These are phyloP conservation scores for Dromiciops gliroides DNA, from an alignment of 2,113 vertebrate genomes.

Conservation along the genomic window DNA sequence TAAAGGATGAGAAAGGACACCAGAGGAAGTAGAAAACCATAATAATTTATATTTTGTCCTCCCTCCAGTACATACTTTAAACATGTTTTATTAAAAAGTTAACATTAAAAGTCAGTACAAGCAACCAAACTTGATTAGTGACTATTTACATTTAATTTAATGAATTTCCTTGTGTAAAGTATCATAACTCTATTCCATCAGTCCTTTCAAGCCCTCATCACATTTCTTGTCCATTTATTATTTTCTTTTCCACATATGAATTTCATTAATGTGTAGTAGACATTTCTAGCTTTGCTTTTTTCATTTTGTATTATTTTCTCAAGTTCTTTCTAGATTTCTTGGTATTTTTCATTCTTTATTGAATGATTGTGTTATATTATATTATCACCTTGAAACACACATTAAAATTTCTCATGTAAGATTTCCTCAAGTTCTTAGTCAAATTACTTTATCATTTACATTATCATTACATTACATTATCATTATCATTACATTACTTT, in stretches of 20 bases:
- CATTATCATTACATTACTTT: too few relatives aligned
- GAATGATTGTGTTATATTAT: neutral
- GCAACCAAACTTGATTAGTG: neutral
- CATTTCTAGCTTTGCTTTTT: neutral
- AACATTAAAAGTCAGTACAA: neutral
- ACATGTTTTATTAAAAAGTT: too few relatives aligned
- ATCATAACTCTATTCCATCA: neutral
- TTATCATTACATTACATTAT: too few relatives aligned
- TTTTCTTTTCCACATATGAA: neutral
- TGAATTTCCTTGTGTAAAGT: neutral
- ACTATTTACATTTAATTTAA: neutral
- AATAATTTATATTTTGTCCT: neutral
- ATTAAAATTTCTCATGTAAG: neutral
- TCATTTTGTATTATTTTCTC: too few relatives aligned
- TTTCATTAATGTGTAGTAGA: neutral
- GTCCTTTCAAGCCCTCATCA: neutral
- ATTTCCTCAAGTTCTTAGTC: neutral
- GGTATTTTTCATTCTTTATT: neutral
- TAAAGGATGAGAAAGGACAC: neutral
- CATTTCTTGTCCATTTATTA: neutral
- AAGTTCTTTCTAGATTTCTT: neutral
- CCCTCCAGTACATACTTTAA: neutral
- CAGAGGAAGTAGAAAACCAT: neutral
- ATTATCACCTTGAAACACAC: neutral
- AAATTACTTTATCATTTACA: neutral